A percentile compares a stretch with the other conserved stretches of the same genome.
Evolutionary conservation across 2,888 invertebrate species (phyloP).

Genomic region (Xylocampa areola): DNA sequence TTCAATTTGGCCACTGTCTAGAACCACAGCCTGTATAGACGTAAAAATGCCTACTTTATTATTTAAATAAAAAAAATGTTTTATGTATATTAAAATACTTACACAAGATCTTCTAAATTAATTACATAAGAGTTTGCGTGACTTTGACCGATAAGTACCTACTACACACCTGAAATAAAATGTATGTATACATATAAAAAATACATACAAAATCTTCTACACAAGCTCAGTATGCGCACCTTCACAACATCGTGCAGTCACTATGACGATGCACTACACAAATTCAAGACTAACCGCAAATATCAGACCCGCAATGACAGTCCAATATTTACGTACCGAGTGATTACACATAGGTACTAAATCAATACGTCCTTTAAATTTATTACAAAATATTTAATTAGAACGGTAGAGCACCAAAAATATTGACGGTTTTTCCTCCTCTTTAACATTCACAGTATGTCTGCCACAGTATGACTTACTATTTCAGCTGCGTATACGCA

Average conservation of each 20-base stretch:
- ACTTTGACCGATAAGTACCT: constrained; percentile 45
- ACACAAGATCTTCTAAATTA: constrained; percentile 11
- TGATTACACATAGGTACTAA: constrained; percentile 7
- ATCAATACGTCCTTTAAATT: constrained; percentile 19
- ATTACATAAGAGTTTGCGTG: constrained; percentile 34
- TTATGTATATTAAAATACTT: no score
- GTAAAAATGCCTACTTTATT: no score
- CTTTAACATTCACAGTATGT: constrained; percentile 27
- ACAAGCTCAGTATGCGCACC: constrained; percentile 15
- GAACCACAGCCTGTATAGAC: no score
- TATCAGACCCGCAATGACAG: neutral
- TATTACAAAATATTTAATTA: constrained; percentile 39
- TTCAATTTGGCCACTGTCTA: no score
- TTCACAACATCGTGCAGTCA: constrained; percentile 18
- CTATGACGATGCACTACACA: constrained; percentile 2
- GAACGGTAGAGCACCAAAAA: constrained; percentile 12
- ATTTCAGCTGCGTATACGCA: constrained; percentile 42
- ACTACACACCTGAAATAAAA: constrained; percentile 17
- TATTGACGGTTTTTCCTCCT: constrained; percentile 44
- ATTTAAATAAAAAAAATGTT: no score
- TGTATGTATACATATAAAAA: no score
- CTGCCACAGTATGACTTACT: constrained; percentile 29
- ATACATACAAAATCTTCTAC: no score
- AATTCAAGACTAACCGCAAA: neutral
- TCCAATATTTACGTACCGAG: constrained; percentile 13